Conservation (phyloP, 2,888 invertebrate genomes). For the Diaperis boleti region DNA sequence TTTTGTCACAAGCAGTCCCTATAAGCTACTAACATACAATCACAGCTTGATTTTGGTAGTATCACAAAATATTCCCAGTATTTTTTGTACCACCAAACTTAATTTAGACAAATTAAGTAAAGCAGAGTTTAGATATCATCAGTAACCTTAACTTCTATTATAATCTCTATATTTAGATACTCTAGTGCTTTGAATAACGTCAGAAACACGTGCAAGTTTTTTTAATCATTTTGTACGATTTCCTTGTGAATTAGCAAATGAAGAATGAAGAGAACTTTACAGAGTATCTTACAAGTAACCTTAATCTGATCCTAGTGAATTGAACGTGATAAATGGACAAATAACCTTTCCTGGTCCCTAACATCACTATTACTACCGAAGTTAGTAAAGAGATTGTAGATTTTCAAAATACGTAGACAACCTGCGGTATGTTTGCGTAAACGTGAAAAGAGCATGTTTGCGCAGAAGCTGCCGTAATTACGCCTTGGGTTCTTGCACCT, state of each 20-base stretch:
- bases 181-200: conserved; percentile 24
- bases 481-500: conserved; percentile 77
- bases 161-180: conserved; percentile 16
- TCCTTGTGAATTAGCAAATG: conserved; percentile 22
- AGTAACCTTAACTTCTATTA: conserved; percentile 22
- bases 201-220: conserved; percentile 31
- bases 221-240: conserved; percentile 40
- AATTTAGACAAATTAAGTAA: conserved; percentile 57
- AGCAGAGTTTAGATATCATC: conserved; percentile 45
- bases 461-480: conserved; percentile 43
- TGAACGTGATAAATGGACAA: conserved; percentile 63
- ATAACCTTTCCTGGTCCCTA: conserved; percentile 62
- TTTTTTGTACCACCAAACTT: conserved; percentile 66
- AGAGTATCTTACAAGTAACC: conserved; percentile 42
- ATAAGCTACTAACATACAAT: conserved; percentile 62
- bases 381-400: conserved; percentile 54
- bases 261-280: conserved; percentile 37
- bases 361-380: conserved; percentile 63
- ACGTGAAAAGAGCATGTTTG: conserved; percentile 23
- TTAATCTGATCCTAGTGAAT: conserved; percentile 42
- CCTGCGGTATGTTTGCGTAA: conserved; percentile 13
- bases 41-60: conserved; percentile 65
- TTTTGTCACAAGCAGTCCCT: conserved; percentile 58
- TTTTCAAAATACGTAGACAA: conserved; percentile 19
- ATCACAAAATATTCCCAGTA: conserved; percentile 67